Evolutionary conservation across 2,888 invertebrate genomes (phyloP), one percentile per base, ranked within the genome.

Genomic region (Alcis repandata): DNA sequence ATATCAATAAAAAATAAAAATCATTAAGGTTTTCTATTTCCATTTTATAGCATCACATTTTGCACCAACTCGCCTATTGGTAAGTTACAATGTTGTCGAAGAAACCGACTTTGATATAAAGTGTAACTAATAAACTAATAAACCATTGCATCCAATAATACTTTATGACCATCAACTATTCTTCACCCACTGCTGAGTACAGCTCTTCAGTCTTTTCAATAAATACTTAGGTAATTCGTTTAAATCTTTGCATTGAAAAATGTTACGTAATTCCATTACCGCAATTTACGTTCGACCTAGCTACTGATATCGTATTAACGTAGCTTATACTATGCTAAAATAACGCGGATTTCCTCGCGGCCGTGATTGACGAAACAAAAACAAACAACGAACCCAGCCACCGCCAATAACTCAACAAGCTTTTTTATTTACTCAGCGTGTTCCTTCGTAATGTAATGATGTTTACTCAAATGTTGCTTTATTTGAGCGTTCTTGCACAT

Each of bases 381-480:
- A 78, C 76, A 80, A 79, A 80, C 73, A 76, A 68, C 72, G 62
- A 68, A 60, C 68, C 68, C 68, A 67, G 62, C 59, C 68, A 62
- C 66, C 61, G 59, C 63, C 66, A 48, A 59, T 71, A 70, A 69
- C 62, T 66, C 63, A 70, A 72, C 63, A 59, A 67, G 54, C 52
- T 67, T 65, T 69, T 70, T 72, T 74, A 71, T 75, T 75, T 74
- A 69, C 69, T 62, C 65, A 48, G 48, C 41, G 41, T 56, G 63
- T 68, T 67, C 45, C 65, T 68, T 70, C 54, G 60, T 62, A 67
- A 69, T 60, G 59, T 59, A 67, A 69, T 70, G 68, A 64, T 68
- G 56, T 67, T 63, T 64, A 56, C 46, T 58, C 53, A 63, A 59
- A 60, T 61, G 54, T 68, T 62, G 58, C 58, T 68, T 54, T 63